Percentiles rank a stretch among this genome's conserved stretches.
phyloP scores from a whole-genome alignment of 2,113 vertebrate genomes.

The Sebastes fasciatus region DNA sequence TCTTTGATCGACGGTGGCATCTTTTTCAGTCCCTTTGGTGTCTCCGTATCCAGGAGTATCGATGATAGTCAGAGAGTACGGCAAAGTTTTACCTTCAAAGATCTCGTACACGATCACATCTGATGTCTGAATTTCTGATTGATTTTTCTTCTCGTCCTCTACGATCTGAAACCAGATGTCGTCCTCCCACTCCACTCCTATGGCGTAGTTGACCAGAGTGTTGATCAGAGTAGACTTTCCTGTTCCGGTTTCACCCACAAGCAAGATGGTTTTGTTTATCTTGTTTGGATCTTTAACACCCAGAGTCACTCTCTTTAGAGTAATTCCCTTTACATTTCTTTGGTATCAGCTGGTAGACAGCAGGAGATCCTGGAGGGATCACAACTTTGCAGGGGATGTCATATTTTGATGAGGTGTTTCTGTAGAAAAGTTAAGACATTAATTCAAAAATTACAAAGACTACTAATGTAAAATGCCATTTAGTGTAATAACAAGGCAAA shows the following conservation, averaged over 20 bases:
- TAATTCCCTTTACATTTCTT: too few relatives aligned
- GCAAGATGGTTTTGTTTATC: not conserved
- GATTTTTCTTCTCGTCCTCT: not conserved
- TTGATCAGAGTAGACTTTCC: constrained; percentile 6
- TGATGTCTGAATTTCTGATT: constrained; percentile 27
- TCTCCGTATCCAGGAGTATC: too few relatives aligned
- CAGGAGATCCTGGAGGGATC: not conserved
- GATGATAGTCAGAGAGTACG: constrained; percentile 40
- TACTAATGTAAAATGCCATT: too few relatives aligned
- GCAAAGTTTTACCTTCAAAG: constrained; percentile 26
- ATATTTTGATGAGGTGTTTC: too few relatives aligned
- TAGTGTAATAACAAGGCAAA: too few relatives aligned
- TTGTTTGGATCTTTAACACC: not conserved
- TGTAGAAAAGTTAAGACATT: too few relatives aligned
- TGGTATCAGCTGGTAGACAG: not conserved
- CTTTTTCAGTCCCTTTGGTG: not conserved
- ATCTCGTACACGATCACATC: constrained; percentile 48
- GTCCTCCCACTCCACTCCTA: not conserved
- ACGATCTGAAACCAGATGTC: not conserved
- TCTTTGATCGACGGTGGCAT: not conserved
- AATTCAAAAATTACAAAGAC: not conserved
- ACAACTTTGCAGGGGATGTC: not conserved
- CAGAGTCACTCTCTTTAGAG: not conserved
- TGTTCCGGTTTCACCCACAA: not conserved
- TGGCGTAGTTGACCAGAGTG: not conserved